Conservation (phyloP, 2,113 vertebrate genomes). For the Pterocles orientalis region DNA sequence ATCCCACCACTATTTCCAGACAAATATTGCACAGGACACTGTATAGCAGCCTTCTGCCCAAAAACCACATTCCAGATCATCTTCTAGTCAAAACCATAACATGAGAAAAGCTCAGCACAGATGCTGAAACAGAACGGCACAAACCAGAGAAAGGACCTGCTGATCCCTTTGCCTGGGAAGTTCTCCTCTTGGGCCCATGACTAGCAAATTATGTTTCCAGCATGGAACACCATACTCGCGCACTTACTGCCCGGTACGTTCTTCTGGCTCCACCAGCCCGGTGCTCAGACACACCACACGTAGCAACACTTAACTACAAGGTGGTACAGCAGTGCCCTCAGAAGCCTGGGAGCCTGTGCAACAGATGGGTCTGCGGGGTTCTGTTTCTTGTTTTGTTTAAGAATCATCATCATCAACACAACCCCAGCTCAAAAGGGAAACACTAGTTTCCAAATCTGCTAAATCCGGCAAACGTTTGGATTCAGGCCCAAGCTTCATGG, state of each 20-base stretch:
- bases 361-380: neutral
- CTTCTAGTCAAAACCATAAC: neutral
- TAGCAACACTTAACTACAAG: fast-evolving
- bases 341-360: neutral
- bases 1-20: neutral
- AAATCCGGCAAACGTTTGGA: neutral
- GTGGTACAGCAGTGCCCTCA: neutral
- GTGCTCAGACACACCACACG: fast-evolving
- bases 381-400: neutral
- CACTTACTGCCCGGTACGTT: too few relatives aligned
- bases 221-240: fast-evolving
- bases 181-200: neutral
- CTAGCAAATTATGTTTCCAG: neutral
- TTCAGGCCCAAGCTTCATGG: neutral
- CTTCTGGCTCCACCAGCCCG: neutral
- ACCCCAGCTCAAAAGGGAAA: neutral
- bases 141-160: neutral
- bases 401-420: neutral
- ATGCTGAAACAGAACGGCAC: neutral
- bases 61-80: neutral
- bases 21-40: neutral
- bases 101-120: neutral
- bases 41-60: neutral
- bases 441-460: neutral
- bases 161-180: neutral